Evolutionary conservation across 2,113 vertebrate genomes (phyloP).

Genomic region (Psophia crepitans): DNA sequence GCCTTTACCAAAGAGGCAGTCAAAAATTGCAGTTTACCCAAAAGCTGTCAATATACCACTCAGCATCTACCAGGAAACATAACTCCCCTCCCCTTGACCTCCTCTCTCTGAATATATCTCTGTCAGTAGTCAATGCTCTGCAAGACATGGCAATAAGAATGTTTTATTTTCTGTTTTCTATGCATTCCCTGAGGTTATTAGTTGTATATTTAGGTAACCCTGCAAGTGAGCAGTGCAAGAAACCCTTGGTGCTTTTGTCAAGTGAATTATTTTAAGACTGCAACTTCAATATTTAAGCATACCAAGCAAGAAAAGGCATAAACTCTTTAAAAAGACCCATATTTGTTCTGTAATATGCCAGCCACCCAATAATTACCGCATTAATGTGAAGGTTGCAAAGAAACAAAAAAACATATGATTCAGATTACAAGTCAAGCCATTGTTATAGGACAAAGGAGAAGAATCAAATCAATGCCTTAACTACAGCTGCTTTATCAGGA

Average conservation of each 20-base stretch:
- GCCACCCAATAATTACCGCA: background rate
- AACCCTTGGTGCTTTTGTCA: background rate
- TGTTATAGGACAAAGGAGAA: background rate
- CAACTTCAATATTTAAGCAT: background rate
- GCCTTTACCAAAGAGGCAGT: background rate
- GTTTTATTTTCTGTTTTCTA: background rate
- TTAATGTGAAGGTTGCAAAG: background rate
- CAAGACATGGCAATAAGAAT: background rate
- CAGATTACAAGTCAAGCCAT: background rate
- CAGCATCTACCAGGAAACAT: background rate
- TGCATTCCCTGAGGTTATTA: background rate
- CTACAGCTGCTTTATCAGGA: background rate
- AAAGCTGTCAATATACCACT: background rate
- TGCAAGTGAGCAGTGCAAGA: background rate
- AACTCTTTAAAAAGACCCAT: background rate
- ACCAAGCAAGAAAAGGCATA: background rate
- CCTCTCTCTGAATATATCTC: background rate
- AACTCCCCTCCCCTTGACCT: background rate
- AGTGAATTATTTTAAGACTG: background rate
- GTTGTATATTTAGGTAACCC: background rate
- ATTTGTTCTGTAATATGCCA: background rate
- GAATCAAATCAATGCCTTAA: background rate
- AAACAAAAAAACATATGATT: background rate
- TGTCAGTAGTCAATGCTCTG: background rate
- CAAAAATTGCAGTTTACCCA: background rate